Base-by-base conservation (phyloP, 1,140 invertebrate genomes). In the Papilio helenus region DNA sequence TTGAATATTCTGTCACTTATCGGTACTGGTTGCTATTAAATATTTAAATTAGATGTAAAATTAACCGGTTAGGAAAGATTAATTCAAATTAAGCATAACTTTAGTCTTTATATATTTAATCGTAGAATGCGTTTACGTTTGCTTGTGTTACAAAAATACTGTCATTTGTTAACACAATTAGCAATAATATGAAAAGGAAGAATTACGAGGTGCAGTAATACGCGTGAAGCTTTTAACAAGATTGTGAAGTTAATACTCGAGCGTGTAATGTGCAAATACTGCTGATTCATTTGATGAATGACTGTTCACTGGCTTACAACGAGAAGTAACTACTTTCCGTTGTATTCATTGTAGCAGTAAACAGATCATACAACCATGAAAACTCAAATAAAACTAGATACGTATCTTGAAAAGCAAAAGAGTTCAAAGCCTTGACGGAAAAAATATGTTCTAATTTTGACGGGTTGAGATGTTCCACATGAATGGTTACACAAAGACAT, bases 91-190 rank as follows among this genome's bases (percentile, higher is more conserved):
- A 65, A 23, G 61, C 55, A 44, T 18, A 81, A 80, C 79, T 73
- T 80, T 80, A 8, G 23, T 26, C 44, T 61, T 26, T 80, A 76
- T 58, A 81, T 80, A 83, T 18, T 58, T 58, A 20, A 58, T 23
- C 7, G 9, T 58, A 26, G 4, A 29, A 26, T 14, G 58, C 10
- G 26, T 14, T 26, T 46, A 7, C 0, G 7, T 39, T 8, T 39
- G 34, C 7, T 39, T 39, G 34, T 34, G 34, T 39, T 39, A 58
- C 20, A 20, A 58, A 23, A 58, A 58, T 58, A 58, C 20, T 58
- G 20, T 23, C 20, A 65, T 29, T 26, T 29, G 10, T 65, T 12
- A 29, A 65, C 10, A 65, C 2, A 65, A 29, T 12, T 20, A 58
- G n/a, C 55, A 29, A 26, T n/a, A 51, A 51, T 51, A 51, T 46